Conservation (phyloP, 1,140 invertebrate species). For the Oryctes rhinoceros region DNA sequence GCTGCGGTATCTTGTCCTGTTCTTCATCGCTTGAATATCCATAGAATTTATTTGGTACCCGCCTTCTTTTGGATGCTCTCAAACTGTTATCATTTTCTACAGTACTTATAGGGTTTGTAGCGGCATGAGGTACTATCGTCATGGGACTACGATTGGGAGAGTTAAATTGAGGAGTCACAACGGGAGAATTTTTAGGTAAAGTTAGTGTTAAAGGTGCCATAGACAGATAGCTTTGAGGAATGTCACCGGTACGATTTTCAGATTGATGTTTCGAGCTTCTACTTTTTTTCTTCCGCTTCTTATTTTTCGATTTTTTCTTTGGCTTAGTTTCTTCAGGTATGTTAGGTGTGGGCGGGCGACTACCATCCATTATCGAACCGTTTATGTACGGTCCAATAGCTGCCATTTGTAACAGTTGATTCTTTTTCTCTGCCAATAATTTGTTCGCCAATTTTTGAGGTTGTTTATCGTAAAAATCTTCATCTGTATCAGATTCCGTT, state of each 20-base stretch:
- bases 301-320: slow-evolving; percentile 67
- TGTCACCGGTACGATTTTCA: slow-evolving; percentile 44
- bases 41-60: slow-evolving; percentile 84
- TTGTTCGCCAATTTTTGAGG: slow-evolving; percentile 77
- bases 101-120: neutral
- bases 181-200: slow-evolving; percentile 62
- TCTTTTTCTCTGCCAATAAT: slow-evolving; percentile 75
- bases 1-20: slow-evolving; percentile 67
- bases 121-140: neutral
- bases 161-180: slow-evolving; percentile 49
- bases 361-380: slow-evolving; percentile 61
- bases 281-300: slow-evolving; percentile 67
- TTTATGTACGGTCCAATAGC: slow-evolving; percentile 63
- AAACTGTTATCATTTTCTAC: slow-evolving; percentile 50
- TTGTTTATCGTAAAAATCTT: slow-evolving; percentile 85
- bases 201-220: slow-evolving; percentile 60
- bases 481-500: slow-evolving; percentile 82
- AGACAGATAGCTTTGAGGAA: slow-evolving; percentile 48
- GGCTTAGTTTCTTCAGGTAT: slow-evolving; percentile 58
- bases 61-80: slow-evolving; percentile 76
- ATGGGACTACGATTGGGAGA: neutral
- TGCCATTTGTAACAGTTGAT: slow-evolving; percentile 70
- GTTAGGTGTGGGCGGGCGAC: slow-evolving; percentile 67
- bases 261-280: slow-evolving; percentile 59
- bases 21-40: slow-evolving; percentile 87